Percentiles rank a stretch among this genome's conserved stretches.
These are phyloP conservation scores for Lerema accius DNA, from an alignment of 1,140 invertebrate genomes.

Conservation along the genomic window DNA sequence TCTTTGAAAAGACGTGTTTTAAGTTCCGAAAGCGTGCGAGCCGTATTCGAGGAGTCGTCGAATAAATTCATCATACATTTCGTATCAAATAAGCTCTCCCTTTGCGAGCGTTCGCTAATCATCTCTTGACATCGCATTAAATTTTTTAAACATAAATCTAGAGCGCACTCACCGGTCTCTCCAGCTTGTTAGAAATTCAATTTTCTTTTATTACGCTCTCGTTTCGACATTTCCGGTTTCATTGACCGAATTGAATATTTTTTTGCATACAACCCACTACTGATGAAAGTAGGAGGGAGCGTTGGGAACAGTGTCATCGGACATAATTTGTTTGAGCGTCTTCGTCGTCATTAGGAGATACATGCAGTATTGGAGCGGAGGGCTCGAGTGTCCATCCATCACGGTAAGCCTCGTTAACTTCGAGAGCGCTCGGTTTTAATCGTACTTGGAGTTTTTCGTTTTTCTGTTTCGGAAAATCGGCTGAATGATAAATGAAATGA, in stretches of 20 bases:
- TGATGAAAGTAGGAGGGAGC: neutral
- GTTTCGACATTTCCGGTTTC: constrained; percentile 19
- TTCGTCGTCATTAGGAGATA: constrained; percentile 30
- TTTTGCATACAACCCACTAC: constrained; percentile 6
- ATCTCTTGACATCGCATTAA: constrained; percentile 28
- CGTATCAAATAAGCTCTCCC: constrained; percentile 17
- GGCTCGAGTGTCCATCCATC: constrained; percentile 38
- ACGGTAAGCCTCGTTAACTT: constrained; percentile 42
- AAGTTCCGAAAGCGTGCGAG: constrained; percentile 7
- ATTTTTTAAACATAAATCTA: constrained; percentile 29
- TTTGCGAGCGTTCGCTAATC: constrained; percentile 22
- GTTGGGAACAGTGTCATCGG: constrained; percentile 19
- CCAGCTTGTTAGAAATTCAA: constrained; percentile 25
- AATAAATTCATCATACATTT: constrained; percentile 20
- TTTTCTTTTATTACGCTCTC: constrained; percentile 30
- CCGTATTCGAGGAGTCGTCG: constrained; percentile 8
- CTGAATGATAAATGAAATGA: constrained; percentile 33
- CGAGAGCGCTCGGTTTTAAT: constrained; percentile 43
- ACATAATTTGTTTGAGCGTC: constrained; percentile 9
- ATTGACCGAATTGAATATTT: constrained; percentile 23
- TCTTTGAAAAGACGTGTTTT: constrained; percentile 28
- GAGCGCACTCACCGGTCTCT: constrained; percentile 22
- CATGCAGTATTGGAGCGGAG: constrained; percentile 26
- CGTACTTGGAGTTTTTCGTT: constrained; percentile 39
- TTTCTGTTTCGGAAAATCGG: constrained; percentile 35